Conservation (phyloP, 1,140 invertebrate genomes). For the Schlechtendalia chinensis region DNA sequence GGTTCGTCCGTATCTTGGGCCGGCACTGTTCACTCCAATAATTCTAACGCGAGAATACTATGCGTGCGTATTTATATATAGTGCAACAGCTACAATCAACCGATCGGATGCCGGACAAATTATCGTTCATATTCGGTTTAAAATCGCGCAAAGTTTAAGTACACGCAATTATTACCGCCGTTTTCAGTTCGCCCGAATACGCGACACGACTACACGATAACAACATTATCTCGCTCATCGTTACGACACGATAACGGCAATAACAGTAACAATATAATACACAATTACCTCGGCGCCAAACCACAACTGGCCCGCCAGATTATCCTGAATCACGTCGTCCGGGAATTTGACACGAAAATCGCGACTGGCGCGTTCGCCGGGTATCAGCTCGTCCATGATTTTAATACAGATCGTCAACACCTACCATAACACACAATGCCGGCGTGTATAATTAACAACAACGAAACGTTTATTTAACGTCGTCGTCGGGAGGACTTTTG, state of each 20-base stretch:
- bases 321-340: slow-evolving; percentile 97
- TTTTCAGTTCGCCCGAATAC: background rate
- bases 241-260: background rate
- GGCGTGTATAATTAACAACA: too few species aligned
- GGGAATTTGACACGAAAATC: slow-evolving; percentile 99
- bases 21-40: too few species aligned
- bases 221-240: background rate
- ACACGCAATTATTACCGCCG: background rate
- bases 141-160: background rate
- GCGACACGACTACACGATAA: background rate
- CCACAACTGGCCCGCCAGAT: slow-evolving; percentile 96
- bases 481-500: too few species aligned
- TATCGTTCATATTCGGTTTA: background rate
- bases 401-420: slow-evolving; percentile 88
- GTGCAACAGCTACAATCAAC: too few species aligned
- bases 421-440: too few species aligned
- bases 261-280: slow-evolving; percentile 27
- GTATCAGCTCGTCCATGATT: slow-evolving; percentile 94
- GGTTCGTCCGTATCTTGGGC: too few species aligned
- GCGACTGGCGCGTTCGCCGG: slow-evolving; percentile 81
- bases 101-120: background rate
- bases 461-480: too few species aligned
- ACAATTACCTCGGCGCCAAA: slow-evolving; percentile 91
- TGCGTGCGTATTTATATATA: too few species aligned
- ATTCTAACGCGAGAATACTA: too few species aligned